Evolutionary conservation across 2,113 vertebrate species (phyloP).

Genomic region (Neolamprologus devosi): DNA sequence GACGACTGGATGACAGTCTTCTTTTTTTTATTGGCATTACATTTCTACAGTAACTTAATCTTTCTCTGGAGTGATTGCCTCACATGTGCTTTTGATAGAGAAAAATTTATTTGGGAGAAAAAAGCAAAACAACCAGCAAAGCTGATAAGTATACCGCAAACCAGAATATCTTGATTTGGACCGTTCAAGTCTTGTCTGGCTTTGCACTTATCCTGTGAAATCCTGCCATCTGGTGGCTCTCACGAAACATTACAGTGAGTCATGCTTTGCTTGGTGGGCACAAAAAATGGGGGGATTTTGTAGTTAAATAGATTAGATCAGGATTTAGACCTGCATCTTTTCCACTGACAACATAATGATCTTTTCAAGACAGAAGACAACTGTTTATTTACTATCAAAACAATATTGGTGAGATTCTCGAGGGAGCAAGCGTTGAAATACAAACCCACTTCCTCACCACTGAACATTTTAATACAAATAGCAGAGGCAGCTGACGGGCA

Average conservation of each 20-base stretch:
- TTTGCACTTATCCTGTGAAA: neutral
- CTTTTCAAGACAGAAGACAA: neutral
- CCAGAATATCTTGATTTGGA: neutral
- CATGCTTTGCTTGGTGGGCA: neutral
- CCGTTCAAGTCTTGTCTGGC: neutral
- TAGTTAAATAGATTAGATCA: neutral
- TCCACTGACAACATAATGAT: neutral
- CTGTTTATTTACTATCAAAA: neutral
- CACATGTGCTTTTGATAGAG: neutral
- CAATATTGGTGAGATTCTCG: neutral
- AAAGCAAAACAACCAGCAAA: neutral
- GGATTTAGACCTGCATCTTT: neutral
- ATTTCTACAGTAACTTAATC: neutral
- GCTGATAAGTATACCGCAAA: neutral
- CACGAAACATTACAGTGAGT: neutral
- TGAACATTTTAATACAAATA: neutral
- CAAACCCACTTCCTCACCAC: neutral
- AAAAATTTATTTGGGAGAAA: neutral
- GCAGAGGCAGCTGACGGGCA: neutral
- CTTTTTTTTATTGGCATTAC: neutral
- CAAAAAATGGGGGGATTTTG: neutral
- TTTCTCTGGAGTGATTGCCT: neutral
- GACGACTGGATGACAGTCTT: neutral
- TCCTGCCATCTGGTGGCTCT: slow-evolving; percentile 33
- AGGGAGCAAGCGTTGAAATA: neutral